phyloP scores from a whole-genome alignment of 1,140 invertebrate species.

The Harpegnathos saltator region DNA sequence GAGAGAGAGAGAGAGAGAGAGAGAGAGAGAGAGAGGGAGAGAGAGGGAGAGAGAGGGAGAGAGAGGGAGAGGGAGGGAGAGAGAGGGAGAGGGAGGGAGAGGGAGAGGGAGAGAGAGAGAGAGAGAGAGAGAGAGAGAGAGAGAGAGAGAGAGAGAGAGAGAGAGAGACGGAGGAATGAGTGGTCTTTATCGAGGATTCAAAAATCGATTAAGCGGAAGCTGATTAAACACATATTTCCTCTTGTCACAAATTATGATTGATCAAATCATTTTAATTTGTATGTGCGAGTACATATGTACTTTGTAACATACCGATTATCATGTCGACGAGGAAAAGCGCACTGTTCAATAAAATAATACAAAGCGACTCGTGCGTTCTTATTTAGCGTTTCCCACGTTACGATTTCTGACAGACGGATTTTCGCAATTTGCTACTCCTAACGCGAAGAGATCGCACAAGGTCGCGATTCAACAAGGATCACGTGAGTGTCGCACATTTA shows the following conservation, averaged over 20 bases:
- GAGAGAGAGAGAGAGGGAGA: no score
- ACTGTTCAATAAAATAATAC: slow-evolving; percentile 9
- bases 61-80: no score
- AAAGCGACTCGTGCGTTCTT: not conserved
- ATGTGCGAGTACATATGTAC: not conserved
- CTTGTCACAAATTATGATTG: slow-evolving; percentile 18
- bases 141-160: no score
- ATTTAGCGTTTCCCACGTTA: not conserved
- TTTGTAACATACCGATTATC: not conserved
- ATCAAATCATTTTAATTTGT: slow-evolving; percentile 22
- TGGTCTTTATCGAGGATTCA: slow-evolving; percentile 27
- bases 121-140: no score
- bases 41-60: no score
- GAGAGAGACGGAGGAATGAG: not conserved
- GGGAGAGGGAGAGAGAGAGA: no score
- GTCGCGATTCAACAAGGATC: slow-evolving; percentile 2
- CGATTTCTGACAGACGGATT: not conserved
- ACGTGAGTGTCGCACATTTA: not conserved
- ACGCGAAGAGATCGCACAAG: not conserved
- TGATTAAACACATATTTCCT: slow-evolving; percentile 18
- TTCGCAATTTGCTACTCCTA: not conserved
- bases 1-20: no score
- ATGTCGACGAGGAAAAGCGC: not conserved
- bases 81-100: no score
- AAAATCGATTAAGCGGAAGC: slow-evolving; percentile 42